Evolutionary conservation across 2,113 vertebrate genomes (phyloP).

Genomic region (cat (Felis catus)): F.catus_Fca126_mat1.0 CM031415.1:178362501-178363000

Average conservation of each 20-base stretch:
- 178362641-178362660: not conserved
- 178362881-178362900: not conserved
- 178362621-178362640: not conserved
- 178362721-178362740: not conserved
- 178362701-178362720: not conserved
- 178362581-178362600: not conserved
- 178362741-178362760: not conserved
- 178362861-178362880: not conserved
- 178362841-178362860: not conserved
- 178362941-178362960: not conserved
- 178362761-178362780: not conserved
- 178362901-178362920: not conserved
- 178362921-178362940: not conserved
- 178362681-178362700: fast-evolving
- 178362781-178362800: not conserved
- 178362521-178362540: fast-evolving
- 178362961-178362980: not conserved
- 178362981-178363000: not conserved
- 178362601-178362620: not conserved
- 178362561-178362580: not conserved
- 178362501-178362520: not conserved
- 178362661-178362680: not conserved
- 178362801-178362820: not conserved
- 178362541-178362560: not conserved
- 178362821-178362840: not conserved